A percentile compares a stretch with the other conserved stretches of the same genome.
These are phyloP conservation scores for Catostomus latipinnis DNA, from an alignment of 2,797 vertebrate genomes.

Conservation along the genomic window DNA sequence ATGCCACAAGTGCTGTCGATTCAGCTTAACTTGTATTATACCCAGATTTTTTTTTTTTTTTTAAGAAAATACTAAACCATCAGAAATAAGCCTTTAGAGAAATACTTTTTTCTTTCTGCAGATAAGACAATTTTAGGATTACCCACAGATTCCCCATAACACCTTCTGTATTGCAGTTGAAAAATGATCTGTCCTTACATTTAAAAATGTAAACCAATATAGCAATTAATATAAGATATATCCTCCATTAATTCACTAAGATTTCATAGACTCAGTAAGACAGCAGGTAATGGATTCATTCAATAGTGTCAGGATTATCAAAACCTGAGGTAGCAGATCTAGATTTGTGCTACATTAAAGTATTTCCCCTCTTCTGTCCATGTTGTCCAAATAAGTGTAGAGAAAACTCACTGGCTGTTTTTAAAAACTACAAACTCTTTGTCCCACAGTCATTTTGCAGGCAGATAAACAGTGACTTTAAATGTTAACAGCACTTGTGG, in stretches of 20 bases:
- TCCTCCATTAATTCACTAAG: background rate
- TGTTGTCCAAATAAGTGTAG: background rate
- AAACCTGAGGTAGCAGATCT: constrained; percentile 21
- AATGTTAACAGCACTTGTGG: constrained; percentile 43
- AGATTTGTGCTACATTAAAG: background rate
- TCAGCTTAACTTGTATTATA: too few species aligned
- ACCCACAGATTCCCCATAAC: too few species aligned
- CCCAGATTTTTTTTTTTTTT: too few species aligned
- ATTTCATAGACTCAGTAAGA: background rate
- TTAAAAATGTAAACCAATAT: too few species aligned
- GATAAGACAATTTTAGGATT: too few species aligned
- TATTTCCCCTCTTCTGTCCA: background rate
- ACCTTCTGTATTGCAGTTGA: background rate
- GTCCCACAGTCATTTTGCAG: background rate
- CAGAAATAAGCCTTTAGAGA: too few species aligned
- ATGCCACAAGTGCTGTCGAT: too few species aligned
- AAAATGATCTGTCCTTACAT: background rate
- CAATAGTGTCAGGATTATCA: background rate
- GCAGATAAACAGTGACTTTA: constrained; percentile 1
- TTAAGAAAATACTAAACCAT: too few species aligned
- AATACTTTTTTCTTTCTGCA: too few species aligned
- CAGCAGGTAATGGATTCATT: background rate
- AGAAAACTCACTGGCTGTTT: background rate
- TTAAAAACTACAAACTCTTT: background rate
- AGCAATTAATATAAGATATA: background rate